Conservation (phyloP, 2,113 vertebrate species). For the Sardina pilchardus region DNA sequence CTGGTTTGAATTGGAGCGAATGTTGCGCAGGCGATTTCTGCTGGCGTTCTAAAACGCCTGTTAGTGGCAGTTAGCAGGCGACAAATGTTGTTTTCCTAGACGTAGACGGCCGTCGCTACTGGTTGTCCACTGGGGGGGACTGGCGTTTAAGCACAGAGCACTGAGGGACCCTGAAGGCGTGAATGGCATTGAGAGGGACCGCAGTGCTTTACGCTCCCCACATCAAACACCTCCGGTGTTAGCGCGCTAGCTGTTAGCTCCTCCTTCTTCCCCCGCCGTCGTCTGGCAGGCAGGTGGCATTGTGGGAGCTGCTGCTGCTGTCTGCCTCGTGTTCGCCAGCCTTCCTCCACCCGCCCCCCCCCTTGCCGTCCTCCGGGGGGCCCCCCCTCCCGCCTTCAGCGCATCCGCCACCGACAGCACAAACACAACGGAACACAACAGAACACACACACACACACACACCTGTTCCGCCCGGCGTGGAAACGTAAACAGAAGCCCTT, state of each 20-base stretch:
- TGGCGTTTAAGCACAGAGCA: neutral
- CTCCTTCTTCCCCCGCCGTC: conserved; percentile 27
- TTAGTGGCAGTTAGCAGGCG: neutral
- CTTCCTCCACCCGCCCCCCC: neutral
- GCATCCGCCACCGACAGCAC: conserved; percentile 1
- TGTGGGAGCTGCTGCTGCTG: conserved; percentile 8
- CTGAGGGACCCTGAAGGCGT: neutral
- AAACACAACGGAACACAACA: neutral
- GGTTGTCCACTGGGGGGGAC: no score
- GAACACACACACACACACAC: conserved; percentile 4
- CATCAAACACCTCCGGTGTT: conserved; percentile 25
- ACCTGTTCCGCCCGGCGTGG: neutral
- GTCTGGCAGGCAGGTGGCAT: conserved; percentile 39
- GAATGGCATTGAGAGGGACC: neutral
- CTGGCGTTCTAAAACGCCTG: neutral
- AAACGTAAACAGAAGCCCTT: neutral
- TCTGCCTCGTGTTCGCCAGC: neutral
- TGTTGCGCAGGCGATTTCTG: neutral
- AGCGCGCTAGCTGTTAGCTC: conserved; percentile 35
- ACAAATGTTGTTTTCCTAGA: neutral
- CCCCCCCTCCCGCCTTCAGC: neutral
- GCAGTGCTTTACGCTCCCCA: neutral
- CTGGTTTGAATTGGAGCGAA: neutral
- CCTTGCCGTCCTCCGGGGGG: neutral
- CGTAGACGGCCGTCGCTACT: no score